Percentiles rank a stretch among this genome's conserved stretches.
Evolutionary conservation across 2,888 invertebrate species (phyloP).

Genomic region (Nyleta sp.): DNA sequence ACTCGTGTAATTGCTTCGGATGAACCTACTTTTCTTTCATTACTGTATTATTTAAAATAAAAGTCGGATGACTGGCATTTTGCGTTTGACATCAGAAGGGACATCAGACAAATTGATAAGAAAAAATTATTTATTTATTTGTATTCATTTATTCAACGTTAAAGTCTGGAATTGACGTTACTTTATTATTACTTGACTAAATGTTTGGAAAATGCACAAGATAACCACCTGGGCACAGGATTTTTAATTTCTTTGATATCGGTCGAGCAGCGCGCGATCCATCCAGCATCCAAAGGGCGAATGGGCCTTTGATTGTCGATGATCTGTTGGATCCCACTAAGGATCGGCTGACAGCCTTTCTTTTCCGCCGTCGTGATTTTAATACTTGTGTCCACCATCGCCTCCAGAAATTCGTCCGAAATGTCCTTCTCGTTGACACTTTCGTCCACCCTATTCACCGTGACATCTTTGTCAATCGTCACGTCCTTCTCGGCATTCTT

Average conservation of each 20-base stretch:
- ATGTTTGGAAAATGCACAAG: too few species aligned
- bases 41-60: too few species aligned
- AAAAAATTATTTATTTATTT: too few species aligned
- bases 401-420: constrained; percentile 40
- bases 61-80: too few species aligned
- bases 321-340: constrained; percentile 76
- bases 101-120: too few species aligned
- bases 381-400: constrained; percentile 23
- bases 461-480: background rate
- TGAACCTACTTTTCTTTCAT: too few species aligned
- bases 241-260: constrained; percentile 58
- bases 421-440: constrained; percentile 38
- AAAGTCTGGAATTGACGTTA: too few species aligned
- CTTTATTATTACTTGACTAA: too few species aligned
- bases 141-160: too few species aligned
- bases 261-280: constrained; percentile 84
- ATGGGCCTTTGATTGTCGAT: constrained; percentile 68
- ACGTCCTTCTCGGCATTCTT: constrained; percentile 44
- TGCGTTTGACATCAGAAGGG: too few species aligned
- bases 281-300: constrained; percentile 84
- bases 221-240: too few species aligned
- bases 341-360: constrained; percentile 70
- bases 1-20: too few species aligned
- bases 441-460: background rate
- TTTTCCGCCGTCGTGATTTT: constrained; percentile 23